A percentile compares a stretch with the other conserved stretches of the same genome.
phyloP scores from a whole-genome alignment of 2,113 vertebrate species.

The Triplophysa siluroides region DNA sequence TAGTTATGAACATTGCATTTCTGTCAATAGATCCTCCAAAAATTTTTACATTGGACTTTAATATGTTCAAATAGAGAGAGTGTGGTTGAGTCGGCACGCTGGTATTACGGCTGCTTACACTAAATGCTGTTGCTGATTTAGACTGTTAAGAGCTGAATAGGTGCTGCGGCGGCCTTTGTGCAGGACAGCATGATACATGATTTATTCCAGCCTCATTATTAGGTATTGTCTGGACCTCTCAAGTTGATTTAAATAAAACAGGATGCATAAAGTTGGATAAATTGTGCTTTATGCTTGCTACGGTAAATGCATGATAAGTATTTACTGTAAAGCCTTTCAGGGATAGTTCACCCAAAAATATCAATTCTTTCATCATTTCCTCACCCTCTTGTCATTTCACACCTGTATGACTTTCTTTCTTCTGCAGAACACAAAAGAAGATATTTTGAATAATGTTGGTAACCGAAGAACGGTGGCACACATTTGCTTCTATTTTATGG shows the following conservation, averaged over 20 bases:
- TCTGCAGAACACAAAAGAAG: no score
- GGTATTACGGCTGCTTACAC: slow-evolving; percentile 61
- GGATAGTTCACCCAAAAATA: no score
- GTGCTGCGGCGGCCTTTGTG: slow-evolving; percentile 52
- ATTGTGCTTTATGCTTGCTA: background rate
- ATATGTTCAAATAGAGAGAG: background rate
- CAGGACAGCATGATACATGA: slow-evolving; percentile 38
- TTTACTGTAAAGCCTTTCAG: background rate
- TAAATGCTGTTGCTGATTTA: slow-evolving; percentile 72
- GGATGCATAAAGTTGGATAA: slow-evolving; percentile 5
- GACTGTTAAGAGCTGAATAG: slow-evolving; percentile 74
- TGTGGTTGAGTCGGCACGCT: slow-evolving; percentile 58
- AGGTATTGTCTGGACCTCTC: slow-evolving; percentile 72
- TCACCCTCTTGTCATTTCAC: no score
- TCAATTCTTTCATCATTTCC: no score
- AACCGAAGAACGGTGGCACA: background rate
- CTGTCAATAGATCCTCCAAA: no score
- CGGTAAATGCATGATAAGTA: background rate
- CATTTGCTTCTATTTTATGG: no score
- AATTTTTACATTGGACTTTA: no score
- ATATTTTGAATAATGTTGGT: background rate
- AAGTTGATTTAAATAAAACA: slow-evolving; percentile 7
- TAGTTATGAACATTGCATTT: no score
- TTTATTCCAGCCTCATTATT: slow-evolving; percentile 73
- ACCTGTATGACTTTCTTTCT: no score